phyloP scores from a whole-genome alignment of 2,113 vertebrate species.

The Plestiodon gilberti region DNA sequence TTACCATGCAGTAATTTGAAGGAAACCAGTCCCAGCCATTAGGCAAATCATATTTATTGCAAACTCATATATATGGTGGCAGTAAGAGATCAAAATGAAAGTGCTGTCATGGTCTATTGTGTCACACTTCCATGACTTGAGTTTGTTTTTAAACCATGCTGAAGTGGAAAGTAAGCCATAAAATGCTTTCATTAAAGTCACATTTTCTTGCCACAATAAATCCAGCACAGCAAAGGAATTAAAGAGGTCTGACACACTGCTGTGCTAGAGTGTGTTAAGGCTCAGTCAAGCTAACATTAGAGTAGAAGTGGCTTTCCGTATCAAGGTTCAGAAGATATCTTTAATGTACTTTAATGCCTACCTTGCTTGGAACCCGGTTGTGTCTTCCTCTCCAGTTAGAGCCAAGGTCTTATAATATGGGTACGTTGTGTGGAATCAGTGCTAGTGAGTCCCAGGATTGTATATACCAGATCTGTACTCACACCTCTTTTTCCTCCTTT shows the following conservation, averaged over 20 bases:
- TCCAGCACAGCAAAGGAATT: slow-evolving; percentile 49
- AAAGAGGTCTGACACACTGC: background rate
- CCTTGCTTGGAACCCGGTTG: slow-evolving; percentile 9
- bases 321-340: slow-evolving; percentile 31
- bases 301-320: slow-evolving; percentile 13
- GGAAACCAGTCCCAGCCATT: slow-evolving; percentile 37
- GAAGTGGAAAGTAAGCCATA: slow-evolving; percentile 36
- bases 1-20: slow-evolving; percentile 30
- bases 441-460: background rate
- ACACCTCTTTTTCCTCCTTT: background rate
- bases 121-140: slow-evolving; percentile 9
- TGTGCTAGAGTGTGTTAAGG: slow-evolving; percentile 28
- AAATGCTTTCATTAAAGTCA: slow-evolving; percentile 34
- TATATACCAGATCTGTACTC: background rate
- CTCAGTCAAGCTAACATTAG: slow-evolving; percentile 19
- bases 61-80: slow-evolving; percentile 31
- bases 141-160: slow-evolving; percentile 37
- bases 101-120: slow-evolving; percentile 27
- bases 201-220: slow-evolving; percentile 43
- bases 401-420: too few species aligned
- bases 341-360: slow-evolving; percentile 25
- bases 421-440: background rate
- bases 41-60: slow-evolving; percentile 47
- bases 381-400: slow-evolving; percentile 20
- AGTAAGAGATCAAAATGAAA: slow-evolving; percentile 35